Base-by-base conservation (phyloP, 2,113 vertebrate genomes). In the Alethe diademata region DNA sequence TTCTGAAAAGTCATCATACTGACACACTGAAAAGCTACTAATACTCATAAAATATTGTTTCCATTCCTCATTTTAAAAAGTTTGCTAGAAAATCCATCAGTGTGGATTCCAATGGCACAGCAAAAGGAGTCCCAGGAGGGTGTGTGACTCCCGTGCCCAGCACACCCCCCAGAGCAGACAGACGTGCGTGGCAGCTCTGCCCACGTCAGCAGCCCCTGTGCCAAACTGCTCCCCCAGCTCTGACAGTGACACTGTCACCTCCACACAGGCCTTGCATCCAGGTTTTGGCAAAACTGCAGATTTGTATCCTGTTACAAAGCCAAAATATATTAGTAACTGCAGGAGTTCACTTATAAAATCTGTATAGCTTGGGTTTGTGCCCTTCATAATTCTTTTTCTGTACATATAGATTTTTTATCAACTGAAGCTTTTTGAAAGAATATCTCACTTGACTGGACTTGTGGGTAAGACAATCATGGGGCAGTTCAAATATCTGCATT, bases 271-370 rank as follows among this genome's bases (percentile, higher is more conserved):
- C 89, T 78, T 14, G 0, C 54, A 29, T 72, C 74, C 74, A 45
- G 50, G 18, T 19, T 82, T 61, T 82, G 85, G 74, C 90, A 94
- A 83, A 90, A 67, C 4, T 38, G 36, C 75, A 88, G 22, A 76
- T 74, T 50, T 43, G 19, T n/a, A 25, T 70, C 84, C 80, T 71
- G 51, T 62, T 81, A 50, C 0, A 0, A 47, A 88, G 75, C 79
- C 92, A 91, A 83, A 92, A 73, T 43, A 29, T 76, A 88, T 93
- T 70, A 73, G 56, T 83, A 62, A 70, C 26, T 74, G 35, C 56
- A 43, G 78, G 72, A 62, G 75, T 67, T 95, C 75, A 65, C 38
- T 67, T 42, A 31, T 0, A 51, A 96, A 92, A 94, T 85, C 90
- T 80, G 86, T 62, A 86, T 53, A 57, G 35, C 73, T 93, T 70